These are phyloP conservation scores for Odobenus rosmarus DNA, from an alignment of 2,113 vertebrate species.

Conservation along the genomic window DNA sequence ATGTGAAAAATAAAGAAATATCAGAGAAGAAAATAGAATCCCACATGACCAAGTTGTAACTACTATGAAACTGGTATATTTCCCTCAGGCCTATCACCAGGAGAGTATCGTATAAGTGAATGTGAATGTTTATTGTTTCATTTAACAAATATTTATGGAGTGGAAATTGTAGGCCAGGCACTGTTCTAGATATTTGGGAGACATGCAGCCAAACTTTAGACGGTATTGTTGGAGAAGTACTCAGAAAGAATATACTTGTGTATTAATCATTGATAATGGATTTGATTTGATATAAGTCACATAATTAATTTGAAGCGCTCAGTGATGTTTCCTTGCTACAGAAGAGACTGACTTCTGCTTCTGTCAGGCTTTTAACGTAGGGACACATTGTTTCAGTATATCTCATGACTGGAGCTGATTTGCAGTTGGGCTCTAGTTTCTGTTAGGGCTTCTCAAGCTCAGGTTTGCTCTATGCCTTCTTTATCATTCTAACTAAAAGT, in stretches of 20 bases:
- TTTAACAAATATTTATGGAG: background rate
- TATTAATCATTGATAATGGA: background rate
- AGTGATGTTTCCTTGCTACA: background rate
- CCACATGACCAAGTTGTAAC: background rate
- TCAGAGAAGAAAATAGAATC: background rate
- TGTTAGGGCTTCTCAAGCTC: background rate
- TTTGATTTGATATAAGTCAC: background rate
- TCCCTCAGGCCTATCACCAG: background rate
- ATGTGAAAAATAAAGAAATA: background rate
- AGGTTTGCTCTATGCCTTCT: background rate
- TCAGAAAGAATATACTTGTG: background rate
- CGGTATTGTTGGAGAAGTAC: background rate
- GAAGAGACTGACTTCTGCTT: background rate
- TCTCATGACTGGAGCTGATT: background rate
- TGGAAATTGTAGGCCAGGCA: background rate
- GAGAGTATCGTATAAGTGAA: background rate
- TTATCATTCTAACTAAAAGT: background rate
- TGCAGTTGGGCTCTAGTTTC: background rate
- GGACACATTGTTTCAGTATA: background rate
- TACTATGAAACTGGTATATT: background rate
- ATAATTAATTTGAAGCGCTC: background rate
- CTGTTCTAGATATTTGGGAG: background rate
- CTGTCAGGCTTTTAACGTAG: rapidly evolving
- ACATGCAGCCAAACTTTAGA: background rate
- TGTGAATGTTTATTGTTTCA: background rate